Percentiles rank a stretch among this genome's conserved stretches.
Conservation (phyloP, 2,888 invertebrate genomes). For the Itoplectis maculator region DNA sequence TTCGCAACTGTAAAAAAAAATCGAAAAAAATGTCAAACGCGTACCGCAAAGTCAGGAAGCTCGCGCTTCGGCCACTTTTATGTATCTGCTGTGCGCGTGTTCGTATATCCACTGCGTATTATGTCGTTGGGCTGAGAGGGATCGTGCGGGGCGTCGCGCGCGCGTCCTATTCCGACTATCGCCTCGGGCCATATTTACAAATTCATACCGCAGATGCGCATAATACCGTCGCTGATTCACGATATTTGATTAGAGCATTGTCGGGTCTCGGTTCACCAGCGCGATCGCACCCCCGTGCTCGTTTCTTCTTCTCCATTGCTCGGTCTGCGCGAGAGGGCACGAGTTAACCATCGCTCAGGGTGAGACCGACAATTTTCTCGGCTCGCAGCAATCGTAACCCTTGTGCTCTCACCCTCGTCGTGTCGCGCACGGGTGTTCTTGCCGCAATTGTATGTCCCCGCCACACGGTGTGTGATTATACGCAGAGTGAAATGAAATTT, state of each 20-base stretch:
- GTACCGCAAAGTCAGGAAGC: constrained; percentile 12
- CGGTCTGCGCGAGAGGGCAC: constrained; percentile 13
- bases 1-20: constrained; percentile 58
- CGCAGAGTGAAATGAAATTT: background rate
- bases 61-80: constrained; percentile 29
- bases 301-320: constrained; percentile 55
- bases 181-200: constrained; percentile 82
- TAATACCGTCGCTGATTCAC: constrained; percentile 83
- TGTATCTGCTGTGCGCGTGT: constrained; percentile 33
- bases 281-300: constrained; percentile 30
- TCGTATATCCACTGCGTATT: constrained; percentile 1
- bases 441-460: constrained; percentile 1
- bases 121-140: constrained; percentile 20
- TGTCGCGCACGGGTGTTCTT: constrained; percentile 1
- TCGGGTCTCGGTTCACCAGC: constrained; percentile 73
- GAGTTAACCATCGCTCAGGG: constrained; percentile 66
- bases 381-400: constrained; percentile 73
- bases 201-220: constrained; percentile 84
- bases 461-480: background rate
- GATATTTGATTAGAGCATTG: constrained; percentile 84
- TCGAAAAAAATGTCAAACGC: constrained; percentile 36
- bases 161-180: constrained; percentile 18
- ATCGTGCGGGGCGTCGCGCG: constrained; percentile 27
- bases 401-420: constrained; percentile 68
- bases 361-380: constrained; percentile 52